A percentile compares a stretch with the other conserved stretches of the same genome.
These are phyloP conservation scores for Gonatopus flavifemur DNA, from an alignment of 1,140 invertebrate species.

Conservation along the genomic window DNA sequence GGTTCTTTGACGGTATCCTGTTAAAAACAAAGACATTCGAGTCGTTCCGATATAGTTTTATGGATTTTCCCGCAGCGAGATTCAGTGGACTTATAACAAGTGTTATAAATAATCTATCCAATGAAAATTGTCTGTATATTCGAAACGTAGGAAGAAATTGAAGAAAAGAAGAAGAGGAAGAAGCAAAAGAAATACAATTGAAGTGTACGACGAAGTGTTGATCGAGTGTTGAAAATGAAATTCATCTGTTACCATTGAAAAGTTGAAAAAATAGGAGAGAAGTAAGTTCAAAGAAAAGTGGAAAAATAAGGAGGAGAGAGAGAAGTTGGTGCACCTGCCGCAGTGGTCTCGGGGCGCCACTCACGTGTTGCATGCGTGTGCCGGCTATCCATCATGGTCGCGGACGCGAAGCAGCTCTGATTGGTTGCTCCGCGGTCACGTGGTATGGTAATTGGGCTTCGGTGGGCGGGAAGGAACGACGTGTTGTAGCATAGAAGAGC, in stretches of 20 bases:
- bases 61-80: too few species aligned
- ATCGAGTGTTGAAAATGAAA: not conserved
- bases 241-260: too few species aligned
- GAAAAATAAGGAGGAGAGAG: constrained; percentile 8
- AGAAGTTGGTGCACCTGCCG: constrained; percentile 55
- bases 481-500: constrained; percentile 35
- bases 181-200: too few species aligned
- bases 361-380: constrained; percentile 54
- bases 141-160: too few species aligned
- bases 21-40: too few species aligned
- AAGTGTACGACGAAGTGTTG: constrained; percentile 5
- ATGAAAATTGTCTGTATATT: too few species aligned
- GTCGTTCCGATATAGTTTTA: too few species aligned
- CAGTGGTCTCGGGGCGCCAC: constrained; percentile 52
- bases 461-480: constrained; percentile 57
- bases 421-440: constrained; percentile 62
- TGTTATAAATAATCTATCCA: too few species aligned
- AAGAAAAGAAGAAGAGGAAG: too few species aligned
- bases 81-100: too few species aligned
- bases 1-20: constrained; percentile 17
- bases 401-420: constrained; percentile 54
- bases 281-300: too few species aligned
- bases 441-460: constrained; percentile 62
- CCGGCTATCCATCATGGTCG: constrained; percentile 65
- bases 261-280: too few species aligned